Conservation (phyloP, 2,888 invertebrate species). For the Drosophila formosana region DNA sequence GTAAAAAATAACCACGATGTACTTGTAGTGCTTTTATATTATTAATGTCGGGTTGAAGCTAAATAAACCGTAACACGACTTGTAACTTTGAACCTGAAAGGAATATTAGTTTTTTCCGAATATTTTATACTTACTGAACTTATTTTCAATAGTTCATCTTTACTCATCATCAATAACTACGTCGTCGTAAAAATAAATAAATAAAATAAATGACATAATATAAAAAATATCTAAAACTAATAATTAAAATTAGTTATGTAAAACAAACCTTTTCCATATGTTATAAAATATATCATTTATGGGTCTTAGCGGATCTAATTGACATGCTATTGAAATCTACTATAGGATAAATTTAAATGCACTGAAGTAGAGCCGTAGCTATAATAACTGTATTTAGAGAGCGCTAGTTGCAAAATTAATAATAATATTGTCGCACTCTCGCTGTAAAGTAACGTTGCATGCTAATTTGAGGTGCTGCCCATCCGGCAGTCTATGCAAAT, state of each 20-base stretch:
- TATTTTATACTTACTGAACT: no score
- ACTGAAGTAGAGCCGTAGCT: not conserved
- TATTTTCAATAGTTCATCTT: no score
- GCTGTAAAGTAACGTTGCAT: slow-evolving; percentile 23
- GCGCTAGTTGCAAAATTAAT: slow-evolving; percentile 22
- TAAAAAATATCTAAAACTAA: no score
- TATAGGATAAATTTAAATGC: not conserved
- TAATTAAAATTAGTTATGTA: no score
- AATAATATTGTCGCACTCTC: slow-evolving; percentile 30
- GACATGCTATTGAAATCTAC: not conserved
- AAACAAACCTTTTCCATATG: not conserved
- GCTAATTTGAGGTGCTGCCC: slow-evolving; percentile 43
- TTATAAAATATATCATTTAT: not conserved
- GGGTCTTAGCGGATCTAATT: not conserved
- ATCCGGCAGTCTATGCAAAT: slow-evolving; percentile 62
- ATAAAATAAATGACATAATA: no score
- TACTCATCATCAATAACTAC: no score
- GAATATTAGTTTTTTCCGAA: no score
- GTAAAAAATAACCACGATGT: not conserved
- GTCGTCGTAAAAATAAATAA: no score
- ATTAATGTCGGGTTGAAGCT: not conserved
- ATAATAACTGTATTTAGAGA: slow-evolving; percentile 4
- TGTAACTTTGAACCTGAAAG: not conserved
- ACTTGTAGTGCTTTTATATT: not conserved
- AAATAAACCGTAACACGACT: not conserved